Conservation (phyloP, 2,113 vertebrate genomes). For the Syngnathoides biaculeatus region DNA sequence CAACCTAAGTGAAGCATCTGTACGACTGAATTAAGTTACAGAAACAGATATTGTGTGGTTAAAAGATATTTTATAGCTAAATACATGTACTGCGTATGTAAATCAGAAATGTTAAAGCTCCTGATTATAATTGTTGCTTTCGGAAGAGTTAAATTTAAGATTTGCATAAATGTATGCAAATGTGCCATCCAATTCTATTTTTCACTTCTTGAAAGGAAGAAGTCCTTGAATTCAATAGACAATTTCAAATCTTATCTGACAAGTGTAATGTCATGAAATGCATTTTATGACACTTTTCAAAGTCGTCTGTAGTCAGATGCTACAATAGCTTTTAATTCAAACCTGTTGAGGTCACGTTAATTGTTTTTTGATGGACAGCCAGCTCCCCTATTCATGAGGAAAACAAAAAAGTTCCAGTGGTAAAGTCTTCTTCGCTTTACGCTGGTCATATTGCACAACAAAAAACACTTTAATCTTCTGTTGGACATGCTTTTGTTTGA, state of each 20-base stretch:
- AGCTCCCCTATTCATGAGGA: neutral
- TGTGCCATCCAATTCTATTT: neutral
- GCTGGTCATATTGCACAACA: neutral
- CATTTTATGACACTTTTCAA: neutral
- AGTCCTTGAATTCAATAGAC: neutral
- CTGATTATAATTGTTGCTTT: neutral
- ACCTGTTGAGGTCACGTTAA: neutral
- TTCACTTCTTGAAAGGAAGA: neutral
- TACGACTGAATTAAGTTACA: slow-evolving; percentile 20
- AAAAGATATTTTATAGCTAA: neutral
- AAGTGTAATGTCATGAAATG: no score
- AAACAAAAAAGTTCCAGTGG: neutral
- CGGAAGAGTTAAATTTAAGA: neutral
- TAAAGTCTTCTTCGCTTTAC: neutral
- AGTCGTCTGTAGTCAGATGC: neutral
- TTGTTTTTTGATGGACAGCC: no score
- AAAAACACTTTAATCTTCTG: neutral
- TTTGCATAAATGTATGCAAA: neutral
- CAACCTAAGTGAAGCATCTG: slow-evolving; percentile 52
- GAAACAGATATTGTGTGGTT: neutral
- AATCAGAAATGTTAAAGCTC: neutral
- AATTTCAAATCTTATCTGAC: no score
- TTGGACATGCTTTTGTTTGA: neutral
- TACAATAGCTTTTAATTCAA: neutral
- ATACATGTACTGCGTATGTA: neutral